Evolutionary conservation across 2,888 invertebrate species (phyloP), one percentile per base, ranked within the genome.

Genomic region (Rhagophthalmus giganteus): DNA sequence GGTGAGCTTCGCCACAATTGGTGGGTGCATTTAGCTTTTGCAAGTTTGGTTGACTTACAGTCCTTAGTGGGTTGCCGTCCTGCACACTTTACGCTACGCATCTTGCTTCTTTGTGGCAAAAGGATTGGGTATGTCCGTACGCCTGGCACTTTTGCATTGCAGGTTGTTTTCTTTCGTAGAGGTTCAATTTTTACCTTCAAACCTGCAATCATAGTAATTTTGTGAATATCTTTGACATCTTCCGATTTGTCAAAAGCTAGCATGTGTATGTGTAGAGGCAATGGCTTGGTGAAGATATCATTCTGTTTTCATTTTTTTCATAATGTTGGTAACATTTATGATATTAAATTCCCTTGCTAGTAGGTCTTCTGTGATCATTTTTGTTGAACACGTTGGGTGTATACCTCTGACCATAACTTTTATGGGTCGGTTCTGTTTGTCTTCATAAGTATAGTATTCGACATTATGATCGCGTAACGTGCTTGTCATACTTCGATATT

Each of bases 1-100:
- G 60, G 27, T 64, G 62, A 11, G 57, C 41, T 13, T 50, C 57
- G 1, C 41, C 39, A 33, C 61, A 64, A 34, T 58, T 54, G n/a
- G 34, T 38, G 32, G n/a, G n/a, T n/a, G n/a, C 61, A 61, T 32
- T 50, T 62, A 5, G 50, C 54, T 16, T 50, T 45, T 31, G 33
- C 32, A 16, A 41, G 45, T 47, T 26, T 46, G 2, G 27, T 16
- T 26, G 35, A 16, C 50, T 52, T 28, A 38, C 64, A 64, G 7
- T 58, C 41, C n/a, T 27, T 48, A 8, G 60, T 62, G 31, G 26
- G 30, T 51, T 64, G 57, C 27, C 37, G 46, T 27, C 35, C 35
- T 46, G 46, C 46, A 20, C 45, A 35, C 15, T 45, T 45, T 8
- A 45, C 45, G 51, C 63, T n/a, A n/a, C n/a, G n/a, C n/a, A 59